Base-by-base conservation (phyloP, 2,797 vertebrate genomes). In the Scolopax bukidnonensis region DNA sequence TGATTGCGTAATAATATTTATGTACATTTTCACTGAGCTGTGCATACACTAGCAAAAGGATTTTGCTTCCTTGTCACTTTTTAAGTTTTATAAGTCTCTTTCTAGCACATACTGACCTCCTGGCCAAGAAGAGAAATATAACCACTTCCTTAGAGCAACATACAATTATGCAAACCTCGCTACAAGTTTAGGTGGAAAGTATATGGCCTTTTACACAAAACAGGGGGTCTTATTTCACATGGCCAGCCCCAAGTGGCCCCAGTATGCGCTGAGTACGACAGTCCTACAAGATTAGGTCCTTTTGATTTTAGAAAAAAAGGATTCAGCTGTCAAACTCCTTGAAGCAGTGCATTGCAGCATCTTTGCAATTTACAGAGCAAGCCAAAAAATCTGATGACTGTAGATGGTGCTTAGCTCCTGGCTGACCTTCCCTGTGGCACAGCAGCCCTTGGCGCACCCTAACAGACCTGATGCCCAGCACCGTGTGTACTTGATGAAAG, bases 311-410 rank as follows among this genome's bases (percentile, higher is more conserved):
- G 40, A 9, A 65, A 68, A 68, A 36, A n/a, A 40, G 4, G 61
- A 7, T 71, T 71, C 60, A 68, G 20, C 50, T 87, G 53, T 64
- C 71, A 80, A 84, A 77, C 5, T 85, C 41, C 64, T 84, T 83
- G 69, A 89, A 94, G 67, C 30, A 61, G 41, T 45, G 28, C 53
- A 48, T 61, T 78, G 57, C 24, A 89, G 40, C 0, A 1, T 54
- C 54, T 69, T 76, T 79, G 50, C 21, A 69, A 57, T 64, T 91
- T 54, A 87, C 74, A 78, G 63, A 84, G 77, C 43, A 51, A 69
- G 47, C n/a, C 33, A 84, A 87, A 96, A 93, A 78, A 60, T 87
- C 60, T 95, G 87, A 85, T 91, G 89, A 85, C 18, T 20, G 21
- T 2, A 73, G 68, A 16, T 1, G 3, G 40, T 67, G 75, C 79